These are phyloP conservation scores for Amazonetta brasiliensis DNA, from an alignment of 2,797 vertebrate species.

Conservation along the genomic window DNA sequence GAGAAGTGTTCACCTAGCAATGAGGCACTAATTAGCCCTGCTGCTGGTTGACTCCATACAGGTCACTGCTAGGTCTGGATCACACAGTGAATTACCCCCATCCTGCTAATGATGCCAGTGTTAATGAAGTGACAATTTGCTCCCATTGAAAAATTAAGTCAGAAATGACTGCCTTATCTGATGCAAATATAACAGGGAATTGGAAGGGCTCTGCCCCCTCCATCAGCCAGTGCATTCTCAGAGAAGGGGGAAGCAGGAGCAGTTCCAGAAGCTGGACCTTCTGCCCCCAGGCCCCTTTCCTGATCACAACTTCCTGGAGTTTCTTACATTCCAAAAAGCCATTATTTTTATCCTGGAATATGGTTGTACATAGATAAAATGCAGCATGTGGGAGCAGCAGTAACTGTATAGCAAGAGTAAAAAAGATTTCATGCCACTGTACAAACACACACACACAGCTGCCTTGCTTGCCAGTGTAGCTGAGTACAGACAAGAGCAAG, in stretches of 20 bases:
- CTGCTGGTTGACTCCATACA: not conserved
- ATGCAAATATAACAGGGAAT: not conserved
- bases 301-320: fast-evolving
- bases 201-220: not conserved
- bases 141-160: not conserved
- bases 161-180: not conserved
- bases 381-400: not conserved
- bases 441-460: not conserved
- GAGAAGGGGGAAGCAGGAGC: not conserved
- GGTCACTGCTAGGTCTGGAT: not conserved
- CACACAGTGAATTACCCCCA: not conserved
- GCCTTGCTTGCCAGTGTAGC: fast-evolving
- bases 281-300: not conserved
- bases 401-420: not conserved
- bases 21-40: not conserved
- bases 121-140: constrained; percentile 17
- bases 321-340: not conserved
- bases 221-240: not conserved
- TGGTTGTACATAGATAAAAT: not conserved
- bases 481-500: not conserved
- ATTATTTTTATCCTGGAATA: not conserved
- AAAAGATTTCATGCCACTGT: not conserved
- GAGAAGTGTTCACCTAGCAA: not conserved
- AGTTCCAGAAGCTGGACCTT: not conserved
- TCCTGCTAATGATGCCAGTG: not conserved